Evolutionary conservation across 2,113 vertebrate species (phyloP).

Genomic region (Petrocephalus microphthalmus): DNA sequence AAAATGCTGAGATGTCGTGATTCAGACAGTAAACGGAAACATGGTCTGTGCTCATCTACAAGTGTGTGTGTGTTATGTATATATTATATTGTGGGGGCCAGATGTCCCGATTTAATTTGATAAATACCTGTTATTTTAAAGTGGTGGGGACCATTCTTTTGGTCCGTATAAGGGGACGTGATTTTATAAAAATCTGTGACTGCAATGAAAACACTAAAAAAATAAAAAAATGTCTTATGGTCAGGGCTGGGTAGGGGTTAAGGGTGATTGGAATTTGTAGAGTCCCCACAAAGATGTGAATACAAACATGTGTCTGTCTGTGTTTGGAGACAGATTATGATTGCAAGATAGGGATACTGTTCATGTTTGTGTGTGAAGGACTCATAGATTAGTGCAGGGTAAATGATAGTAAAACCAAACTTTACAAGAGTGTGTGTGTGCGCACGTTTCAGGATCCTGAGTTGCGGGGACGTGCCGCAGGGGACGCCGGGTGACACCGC

Average conservation of each 20-base stretch:
- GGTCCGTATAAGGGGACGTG: neutral
- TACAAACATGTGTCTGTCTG: neutral
- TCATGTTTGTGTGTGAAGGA: too few relatives aligned
- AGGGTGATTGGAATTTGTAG: too few relatives aligned
- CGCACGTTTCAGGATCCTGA: neutral
- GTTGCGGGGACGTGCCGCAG: neutral
- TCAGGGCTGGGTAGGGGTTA: too few relatives aligned
- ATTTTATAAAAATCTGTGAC: too few relatives aligned
- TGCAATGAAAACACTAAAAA: too few relatives aligned
- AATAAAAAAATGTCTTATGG: neutral
- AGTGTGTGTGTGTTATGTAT: neutral
- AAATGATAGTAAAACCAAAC: too few relatives aligned
- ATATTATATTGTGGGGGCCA: too few relatives aligned
- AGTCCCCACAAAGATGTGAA: neutral
- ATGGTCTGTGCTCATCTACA: too few relatives aligned
- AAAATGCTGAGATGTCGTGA: neutral
- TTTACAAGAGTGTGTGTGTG: too few relatives aligned
- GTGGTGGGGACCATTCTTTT: neutral
- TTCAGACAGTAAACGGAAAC: neutral
- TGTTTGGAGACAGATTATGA: neutral
- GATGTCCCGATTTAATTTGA: too few relatives aligned
- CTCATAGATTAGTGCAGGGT: too few relatives aligned
- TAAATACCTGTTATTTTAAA: neutral
- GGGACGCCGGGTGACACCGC: neutral
- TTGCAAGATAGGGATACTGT: too few relatives aligned